phyloP scores from a whole-genome alignment of 2,888 invertebrate genomes.

The Agrotis segetum region DNA sequence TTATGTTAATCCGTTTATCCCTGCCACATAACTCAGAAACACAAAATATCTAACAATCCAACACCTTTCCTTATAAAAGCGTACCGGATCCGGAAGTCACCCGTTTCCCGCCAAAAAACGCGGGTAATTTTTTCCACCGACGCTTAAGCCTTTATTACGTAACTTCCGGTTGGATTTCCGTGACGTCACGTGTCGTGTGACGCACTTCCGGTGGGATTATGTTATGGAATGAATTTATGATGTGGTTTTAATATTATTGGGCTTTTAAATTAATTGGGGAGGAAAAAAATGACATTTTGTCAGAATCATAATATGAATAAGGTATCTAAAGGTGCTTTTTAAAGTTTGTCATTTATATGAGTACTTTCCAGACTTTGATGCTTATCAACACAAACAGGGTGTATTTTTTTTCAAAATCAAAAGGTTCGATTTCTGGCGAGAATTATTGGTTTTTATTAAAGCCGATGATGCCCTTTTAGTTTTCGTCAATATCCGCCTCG shows the following conservation, averaged over 20 bases:
- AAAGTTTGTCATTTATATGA: too few species aligned
- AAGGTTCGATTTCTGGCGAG: too few species aligned
- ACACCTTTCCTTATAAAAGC: conserved; percentile 67
- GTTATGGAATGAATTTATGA: conserved; percentile 49
- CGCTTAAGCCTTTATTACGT: conserved; percentile 85
- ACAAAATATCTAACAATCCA: conserved; percentile 63
- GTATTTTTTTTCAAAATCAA: too few species aligned
- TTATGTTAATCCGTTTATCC: neutral
- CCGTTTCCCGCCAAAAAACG: conserved; percentile 86
- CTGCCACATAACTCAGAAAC: conserved; percentile 36
- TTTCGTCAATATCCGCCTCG: too few species aligned
- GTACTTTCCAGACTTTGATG: too few species aligned
- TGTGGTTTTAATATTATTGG: conserved; percentile 43
- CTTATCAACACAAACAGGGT: too few species aligned
- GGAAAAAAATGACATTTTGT: too few species aligned
- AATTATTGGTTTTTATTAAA: too few species aligned
- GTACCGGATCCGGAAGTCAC: conserved; percentile 81
- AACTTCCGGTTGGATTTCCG: conserved; percentile 82
- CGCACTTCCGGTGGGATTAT: conserved; percentile 66
- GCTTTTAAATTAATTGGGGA: conserved; percentile 34
- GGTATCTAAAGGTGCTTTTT: too few species aligned
- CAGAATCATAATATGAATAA: too few species aligned
- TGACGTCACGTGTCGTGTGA: conserved; percentile 79
- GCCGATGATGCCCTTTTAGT: too few species aligned
- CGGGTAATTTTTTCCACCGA: conserved; percentile 84